phyloP scores from a whole-genome alignment of 2,797 vertebrate species.

The Sphenopsis melanotis region DNA sequence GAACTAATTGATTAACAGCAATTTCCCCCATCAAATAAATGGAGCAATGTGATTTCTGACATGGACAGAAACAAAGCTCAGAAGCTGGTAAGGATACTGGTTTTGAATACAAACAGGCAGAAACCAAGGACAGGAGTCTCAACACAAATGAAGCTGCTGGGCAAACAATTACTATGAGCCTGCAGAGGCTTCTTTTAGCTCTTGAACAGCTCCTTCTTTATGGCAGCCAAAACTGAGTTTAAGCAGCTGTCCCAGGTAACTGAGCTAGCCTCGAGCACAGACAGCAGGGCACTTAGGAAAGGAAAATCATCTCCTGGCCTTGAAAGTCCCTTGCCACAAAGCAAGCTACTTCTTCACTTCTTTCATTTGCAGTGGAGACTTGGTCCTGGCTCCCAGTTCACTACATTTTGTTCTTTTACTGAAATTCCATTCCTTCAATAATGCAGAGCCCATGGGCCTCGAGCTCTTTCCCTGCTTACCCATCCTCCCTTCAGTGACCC shows the following conservation, averaged over 20 bases:
- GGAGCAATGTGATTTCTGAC: neutral
- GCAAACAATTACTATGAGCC: neutral
- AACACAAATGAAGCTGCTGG: neutral
- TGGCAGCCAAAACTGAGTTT: neutral
- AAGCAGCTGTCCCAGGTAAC: neutral
- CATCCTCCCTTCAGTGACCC: neutral
- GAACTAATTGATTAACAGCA: constrained; percentile 11
- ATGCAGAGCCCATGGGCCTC: neutral
- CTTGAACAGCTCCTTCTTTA: neutral
- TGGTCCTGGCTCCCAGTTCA: neutral
- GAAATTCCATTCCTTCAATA: neutral
- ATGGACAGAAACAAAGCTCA: neutral
- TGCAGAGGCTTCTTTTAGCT: neutral
- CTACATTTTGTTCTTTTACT: neutral
- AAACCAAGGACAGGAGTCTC: neutral
- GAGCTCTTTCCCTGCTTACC: neutral
- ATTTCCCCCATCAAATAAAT: neutral
- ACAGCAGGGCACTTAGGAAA: neutral
- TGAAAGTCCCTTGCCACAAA: neutral
- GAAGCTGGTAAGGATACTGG: neutral
- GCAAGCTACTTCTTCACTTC: neutral
- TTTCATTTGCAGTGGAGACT: neutral
- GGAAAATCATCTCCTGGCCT: neutral
- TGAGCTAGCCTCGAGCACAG: neutral
- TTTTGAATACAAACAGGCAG: constrained; percentile 1